These are phyloP conservation scores for Dasyurus viverrinus DNA, from an alignment of 2,113 vertebrate species.

Conservation along the genomic window DNA sequence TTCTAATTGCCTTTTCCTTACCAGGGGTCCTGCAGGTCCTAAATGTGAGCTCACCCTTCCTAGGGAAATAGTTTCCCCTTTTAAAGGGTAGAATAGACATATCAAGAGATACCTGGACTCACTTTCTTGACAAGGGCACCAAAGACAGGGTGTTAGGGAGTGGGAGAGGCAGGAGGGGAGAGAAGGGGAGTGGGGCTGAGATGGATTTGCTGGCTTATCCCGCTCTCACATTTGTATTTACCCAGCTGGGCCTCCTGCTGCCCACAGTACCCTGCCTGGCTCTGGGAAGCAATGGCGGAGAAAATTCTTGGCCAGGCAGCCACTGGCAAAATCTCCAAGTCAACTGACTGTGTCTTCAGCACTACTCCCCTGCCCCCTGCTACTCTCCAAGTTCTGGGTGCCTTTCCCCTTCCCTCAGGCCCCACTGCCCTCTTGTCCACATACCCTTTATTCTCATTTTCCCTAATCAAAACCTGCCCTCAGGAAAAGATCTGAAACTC, in stretches of 20 bases:
- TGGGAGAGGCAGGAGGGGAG: constrained; percentile 51
- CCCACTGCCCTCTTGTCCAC: not conserved
- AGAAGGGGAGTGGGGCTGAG: constrained; percentile 50
- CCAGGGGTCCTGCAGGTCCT: constrained; percentile 43
- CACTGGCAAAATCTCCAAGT: constrained; percentile 48
- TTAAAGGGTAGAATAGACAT: constrained; percentile 55
- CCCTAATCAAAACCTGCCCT: constrained; percentile 27
- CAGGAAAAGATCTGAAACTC: constrained; percentile 35
- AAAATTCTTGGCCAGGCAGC: constrained; percentile 26
- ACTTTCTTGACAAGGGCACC: constrained; percentile 62
- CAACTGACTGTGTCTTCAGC: constrained; percentile 39
- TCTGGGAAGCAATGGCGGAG: constrained; percentile 51
- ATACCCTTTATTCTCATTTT: constrained; percentile 22
- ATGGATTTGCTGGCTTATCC: constrained; percentile 76
- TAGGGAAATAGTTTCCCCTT: constrained; percentile 53
- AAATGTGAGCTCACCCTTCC: constrained; percentile 67
- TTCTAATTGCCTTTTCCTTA: constrained; percentile 40
- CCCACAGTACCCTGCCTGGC: constrained; percentile 55
- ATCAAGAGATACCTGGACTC: constrained; percentile 72
- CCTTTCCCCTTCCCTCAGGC: not conserved
- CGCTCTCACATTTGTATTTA: constrained; percentile 73
- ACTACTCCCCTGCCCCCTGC: constrained; percentile 29
- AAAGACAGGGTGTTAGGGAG: constrained; percentile 55
- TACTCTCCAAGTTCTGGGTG: constrained; percentile 7
- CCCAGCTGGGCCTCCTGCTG: constrained; percentile 75